Conservation (phyloP, 2,888 invertebrate species). For the Lucinisca nassula region DNA sequence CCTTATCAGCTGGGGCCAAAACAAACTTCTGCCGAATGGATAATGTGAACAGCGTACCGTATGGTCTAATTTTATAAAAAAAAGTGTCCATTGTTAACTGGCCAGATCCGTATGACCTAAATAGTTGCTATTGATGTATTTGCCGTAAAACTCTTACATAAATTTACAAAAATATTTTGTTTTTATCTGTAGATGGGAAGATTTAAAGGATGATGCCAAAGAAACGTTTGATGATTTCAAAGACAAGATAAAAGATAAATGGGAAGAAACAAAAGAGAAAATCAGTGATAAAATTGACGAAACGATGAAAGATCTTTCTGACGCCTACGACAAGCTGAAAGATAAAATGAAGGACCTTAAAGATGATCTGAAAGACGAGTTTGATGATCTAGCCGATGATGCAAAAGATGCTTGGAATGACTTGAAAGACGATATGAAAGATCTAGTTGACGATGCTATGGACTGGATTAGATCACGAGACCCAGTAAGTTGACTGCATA, state of each 20-base stretch:
- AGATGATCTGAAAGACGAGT: background rate
- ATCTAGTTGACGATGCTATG: background rate
- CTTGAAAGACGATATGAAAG: background rate
- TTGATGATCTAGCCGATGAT: conserved; percentile 18
- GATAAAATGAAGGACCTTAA: background rate
- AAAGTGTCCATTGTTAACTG: too few relatives aligned
- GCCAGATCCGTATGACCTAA: too few relatives aligned
- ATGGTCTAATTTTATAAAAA: too few relatives aligned
- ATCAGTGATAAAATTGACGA: background rate
- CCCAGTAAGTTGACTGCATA: conserved; percentile 43
- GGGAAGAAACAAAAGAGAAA: background rate
- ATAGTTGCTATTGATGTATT: too few relatives aligned
- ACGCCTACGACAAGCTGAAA: background rate
- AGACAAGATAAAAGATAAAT: background rate
- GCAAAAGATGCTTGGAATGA: background rate
- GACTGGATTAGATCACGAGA: conserved; percentile 28
- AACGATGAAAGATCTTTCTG: background rate
- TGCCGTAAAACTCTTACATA: too few relatives aligned
- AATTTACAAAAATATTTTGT: too few relatives aligned
- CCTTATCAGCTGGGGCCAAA: too few relatives aligned
- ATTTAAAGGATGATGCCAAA: background rate
- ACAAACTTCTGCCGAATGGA: too few relatives aligned
- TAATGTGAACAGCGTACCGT: too few relatives aligned
- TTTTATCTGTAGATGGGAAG: background rate
- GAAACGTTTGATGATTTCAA: background rate